phyloP scores from a whole-genome alignment of 1,140 invertebrate genomes.

The Drosophila repleta region DNA sequence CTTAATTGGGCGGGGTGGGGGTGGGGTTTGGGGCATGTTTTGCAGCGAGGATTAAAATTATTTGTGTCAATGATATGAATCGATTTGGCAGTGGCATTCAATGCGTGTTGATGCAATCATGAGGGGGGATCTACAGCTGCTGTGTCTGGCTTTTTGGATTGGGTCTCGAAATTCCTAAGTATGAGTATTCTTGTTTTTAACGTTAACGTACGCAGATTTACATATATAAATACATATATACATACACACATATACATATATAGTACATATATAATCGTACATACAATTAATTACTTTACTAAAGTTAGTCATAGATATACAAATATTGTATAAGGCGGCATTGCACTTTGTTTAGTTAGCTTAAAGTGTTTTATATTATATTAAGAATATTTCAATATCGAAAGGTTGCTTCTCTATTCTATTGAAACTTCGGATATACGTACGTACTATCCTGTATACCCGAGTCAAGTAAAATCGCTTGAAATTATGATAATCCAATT shows the following conservation, averaged over 20 bases:
- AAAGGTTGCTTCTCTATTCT: background rate
- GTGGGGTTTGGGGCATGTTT: too few species aligned
- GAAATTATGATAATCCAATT: background rate
- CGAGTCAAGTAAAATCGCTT: background rate
- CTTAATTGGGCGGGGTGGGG: background rate
- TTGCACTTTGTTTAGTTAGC: constrained; percentile 60
- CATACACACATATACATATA: constrained; percentile 11
- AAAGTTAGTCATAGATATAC: constrained; percentile 43
- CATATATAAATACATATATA: background rate
- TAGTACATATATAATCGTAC: constrained; percentile 26
- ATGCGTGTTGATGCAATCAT: background rate
- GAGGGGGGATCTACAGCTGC: background rate
- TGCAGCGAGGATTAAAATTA: constrained; percentile 13
- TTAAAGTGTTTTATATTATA: background rate
- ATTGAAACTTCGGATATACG: constrained; percentile 5
- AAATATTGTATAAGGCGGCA: constrained; percentile 72
- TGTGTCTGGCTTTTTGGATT: constrained; percentile 36
- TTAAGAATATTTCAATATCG: constrained; percentile 6
- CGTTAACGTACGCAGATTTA: constrained; percentile 4
- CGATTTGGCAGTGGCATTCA: constrained; percentile 45
- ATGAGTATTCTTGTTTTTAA: constrained; percentile 67
- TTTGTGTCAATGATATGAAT: constrained; percentile 25
- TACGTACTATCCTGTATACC: background rate
- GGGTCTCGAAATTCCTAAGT: constrained; percentile 47
- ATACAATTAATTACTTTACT: constrained; percentile 3